Percentiles rank a stretch among this genome's conserved stretches.
Evolutionary conservation across 2,113 vertebrate species (phyloP).

Genomic region (Myanophis thanlyinensis): DNA sequence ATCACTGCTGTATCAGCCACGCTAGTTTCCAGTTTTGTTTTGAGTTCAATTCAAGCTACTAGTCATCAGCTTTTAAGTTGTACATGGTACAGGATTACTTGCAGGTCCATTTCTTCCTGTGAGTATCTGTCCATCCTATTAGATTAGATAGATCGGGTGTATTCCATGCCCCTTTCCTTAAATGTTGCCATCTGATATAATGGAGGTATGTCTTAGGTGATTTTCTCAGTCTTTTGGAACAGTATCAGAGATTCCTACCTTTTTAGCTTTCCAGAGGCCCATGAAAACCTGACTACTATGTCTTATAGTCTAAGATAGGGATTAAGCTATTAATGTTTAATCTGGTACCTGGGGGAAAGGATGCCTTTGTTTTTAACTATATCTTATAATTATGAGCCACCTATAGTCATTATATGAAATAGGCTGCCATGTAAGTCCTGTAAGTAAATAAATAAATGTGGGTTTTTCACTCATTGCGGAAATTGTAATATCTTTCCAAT

Average conservation of each 20-base stretch:
- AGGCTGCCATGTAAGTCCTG: neutral
- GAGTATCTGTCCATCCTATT: neutral
- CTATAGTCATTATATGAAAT: neutral
- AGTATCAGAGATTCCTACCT: neutral
- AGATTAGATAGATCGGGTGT: neutral
- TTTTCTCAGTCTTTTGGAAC: neutral
- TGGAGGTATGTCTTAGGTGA: neutral
- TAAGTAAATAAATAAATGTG: neutral
- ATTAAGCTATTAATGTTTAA: neutral
- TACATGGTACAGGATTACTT: neutral
- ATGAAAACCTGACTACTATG: neutral
- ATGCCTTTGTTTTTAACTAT: neutral
- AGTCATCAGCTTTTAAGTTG: neutral
- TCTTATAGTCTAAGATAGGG: neutral
- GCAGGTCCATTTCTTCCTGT: neutral
- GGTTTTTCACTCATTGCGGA: too few species aligned
- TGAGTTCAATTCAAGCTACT: neutral
- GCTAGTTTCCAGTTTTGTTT: too few species aligned
- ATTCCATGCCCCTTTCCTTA: neutral
- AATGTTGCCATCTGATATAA: neutral
- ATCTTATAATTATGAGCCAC: neutral
- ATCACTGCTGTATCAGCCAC: too few species aligned
- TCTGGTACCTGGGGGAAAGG: neutral
- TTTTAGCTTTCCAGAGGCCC: neutral
- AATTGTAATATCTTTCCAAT: too few species aligned